phyloP scores from a whole-genome alignment of 2,888 invertebrate species.

The Zaprionus bogoriensis region DNA sequence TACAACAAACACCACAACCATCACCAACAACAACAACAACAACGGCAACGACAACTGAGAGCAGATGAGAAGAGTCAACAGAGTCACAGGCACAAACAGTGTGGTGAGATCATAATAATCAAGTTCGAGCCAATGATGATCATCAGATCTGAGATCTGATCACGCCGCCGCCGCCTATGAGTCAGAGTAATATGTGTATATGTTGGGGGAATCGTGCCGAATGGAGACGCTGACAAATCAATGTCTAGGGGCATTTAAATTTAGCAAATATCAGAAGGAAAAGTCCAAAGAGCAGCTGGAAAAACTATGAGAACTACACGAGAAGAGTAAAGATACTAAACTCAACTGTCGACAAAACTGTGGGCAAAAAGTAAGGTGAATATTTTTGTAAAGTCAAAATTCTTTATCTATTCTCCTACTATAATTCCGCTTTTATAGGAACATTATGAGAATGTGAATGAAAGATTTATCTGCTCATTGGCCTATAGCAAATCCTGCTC shows the following conservation, averaged over 20 bases:
- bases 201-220: constrained; percentile 28
- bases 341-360: too few species aligned
- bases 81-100: constrained; percentile 6
- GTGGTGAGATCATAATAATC: constrained; percentile 13
- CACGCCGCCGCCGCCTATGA: constrained; percentile 13
- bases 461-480: too few species aligned
- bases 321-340: too few species aligned
- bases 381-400: too few species aligned
- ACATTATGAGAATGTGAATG: too few species aligned
- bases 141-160: too few species aligned
- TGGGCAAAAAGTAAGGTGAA: too few species aligned
- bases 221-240: constrained; percentile 67
- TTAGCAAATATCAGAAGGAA: constrained; percentile 50
- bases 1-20: too few species aligned
- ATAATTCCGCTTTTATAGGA: too few species aligned
- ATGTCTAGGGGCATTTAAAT: constrained; percentile 59
- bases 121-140: constrained; percentile 2
- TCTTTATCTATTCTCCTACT: too few species aligned
- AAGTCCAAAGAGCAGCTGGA: not conserved
- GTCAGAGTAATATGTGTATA: too few species aligned
- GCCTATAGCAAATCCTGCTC: too few species aligned
- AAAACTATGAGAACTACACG: not conserved
- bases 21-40: not conserved
- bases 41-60: not conserved
- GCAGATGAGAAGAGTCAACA: constrained; percentile 51